Conservation (phyloP, 2,888 invertebrate genomes). For the Mimachlamys varia region DNA sequence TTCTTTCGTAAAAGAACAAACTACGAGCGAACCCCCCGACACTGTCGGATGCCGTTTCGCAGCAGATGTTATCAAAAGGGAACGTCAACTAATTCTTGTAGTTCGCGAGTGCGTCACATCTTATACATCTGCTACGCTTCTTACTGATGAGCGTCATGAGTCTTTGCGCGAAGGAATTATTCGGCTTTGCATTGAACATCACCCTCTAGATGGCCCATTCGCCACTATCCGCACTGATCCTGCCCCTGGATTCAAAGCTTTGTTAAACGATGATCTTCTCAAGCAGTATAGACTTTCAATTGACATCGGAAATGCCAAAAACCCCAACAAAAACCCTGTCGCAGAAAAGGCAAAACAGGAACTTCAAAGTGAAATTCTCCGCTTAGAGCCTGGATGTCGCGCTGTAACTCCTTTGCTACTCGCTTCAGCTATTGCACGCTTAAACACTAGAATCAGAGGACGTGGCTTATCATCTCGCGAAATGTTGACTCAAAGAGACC, state of each 20-base stretch:
- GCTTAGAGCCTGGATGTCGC: constrained; percentile 52
- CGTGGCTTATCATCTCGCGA: no score
- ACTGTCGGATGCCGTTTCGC: constrained; percentile 52
- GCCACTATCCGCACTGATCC: constrained; percentile 60
- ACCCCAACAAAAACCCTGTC: constrained; percentile 62
- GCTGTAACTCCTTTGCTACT: not conserved
- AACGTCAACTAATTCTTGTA: constrained; percentile 54
- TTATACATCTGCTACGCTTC: constrained; percentile 49
- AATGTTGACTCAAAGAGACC: no score
- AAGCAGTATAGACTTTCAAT: constrained; percentile 49
- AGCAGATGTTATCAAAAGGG: constrained; percentile 56
- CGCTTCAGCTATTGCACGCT: no score
- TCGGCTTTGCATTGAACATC: constrained; percentile 48
- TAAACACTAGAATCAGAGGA: no score
- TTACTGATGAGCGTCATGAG: constrained; percentile 49
- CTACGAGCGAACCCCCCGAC: constrained; percentile 50
- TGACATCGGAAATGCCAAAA: constrained; percentile 59
- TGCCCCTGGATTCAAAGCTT: constrained; percentile 55
- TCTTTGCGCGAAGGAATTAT: constrained; percentile 51
- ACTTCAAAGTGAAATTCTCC: constrained; percentile 62
- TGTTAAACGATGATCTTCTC: constrained; percentile 54
- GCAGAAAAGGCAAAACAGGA: constrained; percentile 67
- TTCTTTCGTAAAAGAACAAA: constrained; percentile 41
- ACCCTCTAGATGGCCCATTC: constrained; percentile 55
- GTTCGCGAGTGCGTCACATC: constrained; percentile 58